phyloP scores from a whole-genome alignment of 2,113 vertebrate genomes.

The Platichthys flesus region DNA sequence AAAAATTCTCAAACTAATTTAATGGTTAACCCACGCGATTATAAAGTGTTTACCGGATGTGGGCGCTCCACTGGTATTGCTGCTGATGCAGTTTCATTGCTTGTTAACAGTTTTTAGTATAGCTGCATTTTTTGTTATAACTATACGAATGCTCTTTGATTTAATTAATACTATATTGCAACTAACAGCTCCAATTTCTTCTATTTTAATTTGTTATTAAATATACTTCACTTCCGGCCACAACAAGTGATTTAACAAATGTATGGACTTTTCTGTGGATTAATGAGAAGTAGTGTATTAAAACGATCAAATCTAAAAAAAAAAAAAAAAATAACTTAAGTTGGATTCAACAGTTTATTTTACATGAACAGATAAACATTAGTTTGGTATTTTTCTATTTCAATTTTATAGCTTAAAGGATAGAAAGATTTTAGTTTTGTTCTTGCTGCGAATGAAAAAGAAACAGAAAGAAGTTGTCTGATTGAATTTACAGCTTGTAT shows the following conservation, averaged over 20 bases:
- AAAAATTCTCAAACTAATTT: conserved; percentile 37
- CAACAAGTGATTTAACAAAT: background rate
- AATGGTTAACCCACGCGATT: conserved; percentile 5
- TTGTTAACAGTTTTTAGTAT: background rate
- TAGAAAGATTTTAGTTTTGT: background rate
- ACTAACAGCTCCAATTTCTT: background rate
- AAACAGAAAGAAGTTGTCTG: background rate
- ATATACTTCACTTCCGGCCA: background rate
- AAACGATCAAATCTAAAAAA: background rate
- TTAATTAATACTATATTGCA: conserved; percentile 30
- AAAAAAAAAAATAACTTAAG: background rate
- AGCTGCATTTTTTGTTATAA: conserved; percentile 25
- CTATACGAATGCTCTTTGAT: conserved; percentile 13
- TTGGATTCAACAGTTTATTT: conserved; percentile 1
- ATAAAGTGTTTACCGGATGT: conserved; percentile 1
- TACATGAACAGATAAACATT: background rate
- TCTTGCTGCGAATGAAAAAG: background rate
- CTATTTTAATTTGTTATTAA: background rate
- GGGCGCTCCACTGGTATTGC: conserved; percentile 10
- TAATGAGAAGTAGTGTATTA: background rate
- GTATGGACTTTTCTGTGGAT: background rate
- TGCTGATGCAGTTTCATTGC: conserved; percentile 18
- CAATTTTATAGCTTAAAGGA: background rate
- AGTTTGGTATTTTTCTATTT: background rate
- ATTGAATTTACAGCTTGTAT: background rate